phyloP scores from a whole-genome alignment of 2,888 invertebrate species.

The Eristalis tenax region DNA sequence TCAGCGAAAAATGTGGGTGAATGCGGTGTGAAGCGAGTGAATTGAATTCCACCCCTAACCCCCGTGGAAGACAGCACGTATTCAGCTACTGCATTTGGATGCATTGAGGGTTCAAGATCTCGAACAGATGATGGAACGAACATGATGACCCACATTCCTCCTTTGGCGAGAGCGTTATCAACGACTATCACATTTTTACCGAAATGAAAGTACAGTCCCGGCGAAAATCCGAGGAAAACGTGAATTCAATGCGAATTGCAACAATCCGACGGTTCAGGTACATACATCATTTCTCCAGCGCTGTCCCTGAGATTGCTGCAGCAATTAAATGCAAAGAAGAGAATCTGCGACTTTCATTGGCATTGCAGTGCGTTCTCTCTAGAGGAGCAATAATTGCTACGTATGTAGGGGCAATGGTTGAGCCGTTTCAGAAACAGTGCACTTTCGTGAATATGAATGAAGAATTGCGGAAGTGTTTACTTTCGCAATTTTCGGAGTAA shows the following conservation, averaged over 20 bases:
- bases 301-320: conserved; percentile 39
- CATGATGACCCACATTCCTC: conserved; percentile 67
- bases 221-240: conserved; percentile 60
- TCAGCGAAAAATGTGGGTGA: conserved; percentile 29
- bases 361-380: background rate
- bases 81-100: conserved; percentile 26
- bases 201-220: conserved; percentile 36
- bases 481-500: background rate
- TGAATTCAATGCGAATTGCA: conserved; percentile 56
- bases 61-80: conserved; percentile 10
- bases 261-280: conserved; percentile 15
- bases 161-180: conserved; percentile 46
- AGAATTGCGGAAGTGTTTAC: background rate
- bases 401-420: background rate
- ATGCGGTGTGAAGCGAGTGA: conserved; percentile 19
- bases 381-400: background rate
- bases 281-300: background rate
- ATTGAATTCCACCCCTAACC: conserved; percentile 38
- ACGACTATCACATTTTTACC: conserved; percentile 45
- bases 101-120: conserved; percentile 64
- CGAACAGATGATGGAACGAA: conserved; percentile 59
- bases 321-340: conserved; percentile 41
- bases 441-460: background rate
- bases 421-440: background rate
- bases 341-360: conserved; percentile 5